Percentiles rank a stretch among this genome's conserved stretches.
Conservation (phyloP, 2,888 invertebrate genomes). For the Xiphydria camelus region DNA sequence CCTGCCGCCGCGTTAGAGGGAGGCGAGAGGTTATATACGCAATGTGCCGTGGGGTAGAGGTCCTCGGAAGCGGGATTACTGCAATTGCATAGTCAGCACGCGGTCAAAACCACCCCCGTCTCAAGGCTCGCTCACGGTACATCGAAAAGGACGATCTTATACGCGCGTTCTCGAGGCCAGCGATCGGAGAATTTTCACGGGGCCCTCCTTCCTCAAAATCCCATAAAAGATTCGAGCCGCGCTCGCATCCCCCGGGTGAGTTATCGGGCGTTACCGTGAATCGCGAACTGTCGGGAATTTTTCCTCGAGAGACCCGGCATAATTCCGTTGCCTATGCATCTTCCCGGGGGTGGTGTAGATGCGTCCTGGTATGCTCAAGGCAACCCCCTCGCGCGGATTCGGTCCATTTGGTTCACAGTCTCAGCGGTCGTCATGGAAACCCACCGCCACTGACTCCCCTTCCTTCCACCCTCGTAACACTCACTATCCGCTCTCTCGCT, state of each 20-base stretch:
- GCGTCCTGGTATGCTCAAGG: background rate
- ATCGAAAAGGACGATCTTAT: no score
- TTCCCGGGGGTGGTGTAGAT: conserved; percentile 12
- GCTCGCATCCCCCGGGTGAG: no score
- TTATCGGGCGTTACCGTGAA: no score
- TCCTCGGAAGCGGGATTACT: background rate
- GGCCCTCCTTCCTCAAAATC: no score
- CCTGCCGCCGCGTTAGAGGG: no score
- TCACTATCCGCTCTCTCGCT: conserved; percentile 12
- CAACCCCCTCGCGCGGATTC: conserved; percentile 22
- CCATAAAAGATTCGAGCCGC: no score
- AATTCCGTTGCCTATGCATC: conserved; percentile 41
- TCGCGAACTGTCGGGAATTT: conserved; percentile 44
- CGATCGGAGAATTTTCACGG: no score
- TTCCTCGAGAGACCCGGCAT: conserved; percentile 43
- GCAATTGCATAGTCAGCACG: background rate
- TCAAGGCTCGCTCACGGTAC: no score
- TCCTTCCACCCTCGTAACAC: conserved; percentile 17
- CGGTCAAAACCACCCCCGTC: background rate
- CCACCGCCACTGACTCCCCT: conserved; percentile 37
- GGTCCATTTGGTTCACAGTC: conserved; percentile 39
- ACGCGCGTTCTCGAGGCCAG: no score
- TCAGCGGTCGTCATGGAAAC: conserved; percentile 37
- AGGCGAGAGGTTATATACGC: no score
- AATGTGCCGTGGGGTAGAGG: no score